Base-by-base conservation (phyloP, 2,797 vertebrate species). In the Pristis pectinata region DNA sequence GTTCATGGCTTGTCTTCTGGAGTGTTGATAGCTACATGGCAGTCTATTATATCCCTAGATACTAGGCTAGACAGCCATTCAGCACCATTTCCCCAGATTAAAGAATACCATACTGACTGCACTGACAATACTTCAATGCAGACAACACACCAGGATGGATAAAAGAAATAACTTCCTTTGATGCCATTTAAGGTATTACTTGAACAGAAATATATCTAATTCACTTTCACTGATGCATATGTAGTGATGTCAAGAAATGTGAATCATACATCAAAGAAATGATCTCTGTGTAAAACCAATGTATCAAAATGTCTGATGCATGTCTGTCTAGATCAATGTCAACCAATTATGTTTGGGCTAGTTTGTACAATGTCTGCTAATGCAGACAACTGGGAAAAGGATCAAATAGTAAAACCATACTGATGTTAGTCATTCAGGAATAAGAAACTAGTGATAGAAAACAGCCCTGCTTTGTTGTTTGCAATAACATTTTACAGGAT, bases 121-220 rank as follows among this genome's bases (percentile, higher is more conserved):
- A 94, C 41, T 95, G 95, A 94, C 94, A 53, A 59, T 79, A 85
- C 44, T 95, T 95, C 95, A 95, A 49, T n/a, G 95, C 94, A 79
- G 44, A 72, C 13, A 95, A 56, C 95, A 83, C 93, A 87, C 13
- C 10, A 95, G 93, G 94, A 87, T 82, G 91, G 89, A 95, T 95
- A 95, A 95, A 94, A 83, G 13, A 77, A 94, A 95, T 94, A 95
- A 95, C 95, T 91, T 22, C 95, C 72, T 93, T 92, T 53, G 83
- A 56, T 94, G 91, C 44, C 74, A 95, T 95, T 85, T 74, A 95
- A 96, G 95, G 94, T 95, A 95, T 95, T 76, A 61, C 19, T 95
- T 37, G 44, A 94, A 94, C 37, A 0, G 17, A 61, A 95, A 74
- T 80, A 11, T 19, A 92, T 95, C 56, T 94, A 3, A 59, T 94